Evolutionary conservation across 2,888 invertebrate species (phyloP), one percentile per base, ranked within the genome.

Genomic region (Furcula furcula): DNA sequence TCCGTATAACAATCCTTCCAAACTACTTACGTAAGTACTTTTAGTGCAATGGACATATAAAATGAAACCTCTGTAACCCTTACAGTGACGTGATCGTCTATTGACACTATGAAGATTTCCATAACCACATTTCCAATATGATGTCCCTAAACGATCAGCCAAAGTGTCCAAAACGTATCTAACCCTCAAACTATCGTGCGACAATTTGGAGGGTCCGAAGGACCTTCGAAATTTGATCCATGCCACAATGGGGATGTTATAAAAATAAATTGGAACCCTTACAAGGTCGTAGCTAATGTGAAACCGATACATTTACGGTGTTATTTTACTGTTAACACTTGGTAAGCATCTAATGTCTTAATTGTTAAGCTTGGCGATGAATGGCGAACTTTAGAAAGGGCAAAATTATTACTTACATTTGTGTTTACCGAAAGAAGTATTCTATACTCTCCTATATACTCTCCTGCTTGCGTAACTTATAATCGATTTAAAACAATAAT

Each of bases 201-300:
- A 46, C 31, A 36, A 29, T 36, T 46, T 40, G 28, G 34, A 22
- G 31, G 41, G 34, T 33, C 33, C 32, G 40, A 41, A 39, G 23
- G 35, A 32, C 44, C 41, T 45, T 31, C 26, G 48, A 54, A 65
- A 58, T 52, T 44, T 47, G 60, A 65, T 53, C 50, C 45, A 36
- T 42, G 9, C 28, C 32, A 41, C 50, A 40, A 40, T 29, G 36
- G 42, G 51, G 46, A 36, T 39, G 44, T 34, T 45, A 53, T 64
- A 59, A 65, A 65, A 61, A 66, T 66, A 66, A 65, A 63, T 46
- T 46, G 49, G 51, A 52, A 39, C 45, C 45, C 51, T 48, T 36
- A 47, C 49, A 65, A 63, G 61, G 58, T 53, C 50, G 55, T 45
- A 39, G 50, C 45, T 54, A 61, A 60, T 56, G 46, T 51, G 54